Base-by-base conservation (phyloP, 2,113 vertebrate genomes). In the Syngnathus floridae region DNA sequence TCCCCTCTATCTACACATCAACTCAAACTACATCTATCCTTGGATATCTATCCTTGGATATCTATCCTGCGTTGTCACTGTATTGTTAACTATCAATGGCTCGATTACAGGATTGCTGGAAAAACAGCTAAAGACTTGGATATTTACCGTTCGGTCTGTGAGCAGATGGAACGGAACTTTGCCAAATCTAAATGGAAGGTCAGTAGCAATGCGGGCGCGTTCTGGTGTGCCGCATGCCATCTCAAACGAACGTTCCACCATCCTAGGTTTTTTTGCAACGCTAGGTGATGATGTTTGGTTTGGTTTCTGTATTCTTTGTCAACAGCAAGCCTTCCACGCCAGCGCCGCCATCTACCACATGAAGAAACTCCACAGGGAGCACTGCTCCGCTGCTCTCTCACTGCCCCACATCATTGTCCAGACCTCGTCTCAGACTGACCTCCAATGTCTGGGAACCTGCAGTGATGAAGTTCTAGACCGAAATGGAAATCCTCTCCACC, bases 111-210 rank as follows among this genome's bases (percentile, higher is more conserved):
- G 95, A 96, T 98, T 82, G 87, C 90, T 11, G 94, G 88, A 51
- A 91, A 94, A 55, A 92, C 93, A 26, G 94, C 94, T 56, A 92
- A 93, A 51, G 91, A 91, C 77, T 74, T 90, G 64, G 92, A 98
- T 87, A 95, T 98, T 82, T 93, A 91, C 78, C 88, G 90, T 7
- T 95, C 95, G 12, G 93, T 98, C 80, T 94, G 92, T 14, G 91
- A 93, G 69, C 94, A 97, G 90, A 92, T 97, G 71, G 92, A 95
- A 89, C 96, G 91, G 68, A 97, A 93, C 86, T 98, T 96, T 81
- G 92, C 93, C 84, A 95, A 91, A 90, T 94, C 92, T 72, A 97
- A 93, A 73, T 98, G 96, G 96, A 93, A 89, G 92, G 96, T 98
- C 77, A 89, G 92, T 72, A 16, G 52, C 22, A 2, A 5, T 37